Conservation (phyloP, 2,888 invertebrate species). For the Kryphioiulus occultus region DNA sequence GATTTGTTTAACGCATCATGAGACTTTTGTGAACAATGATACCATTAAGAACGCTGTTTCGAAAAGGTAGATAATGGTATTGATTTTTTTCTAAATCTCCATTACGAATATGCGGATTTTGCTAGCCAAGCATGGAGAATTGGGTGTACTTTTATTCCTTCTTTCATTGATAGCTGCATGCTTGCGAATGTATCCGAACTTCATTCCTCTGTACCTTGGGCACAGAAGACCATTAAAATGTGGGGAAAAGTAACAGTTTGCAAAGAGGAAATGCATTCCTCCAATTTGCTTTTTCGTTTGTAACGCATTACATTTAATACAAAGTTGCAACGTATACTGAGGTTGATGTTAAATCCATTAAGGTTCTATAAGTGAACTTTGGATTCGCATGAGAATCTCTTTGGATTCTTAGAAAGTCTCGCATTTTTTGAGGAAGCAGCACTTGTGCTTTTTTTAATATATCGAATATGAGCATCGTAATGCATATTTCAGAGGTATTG, state of each 20-base stretch:
- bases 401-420: not conserved
- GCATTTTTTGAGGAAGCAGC: not conserved
- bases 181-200: not conserved
- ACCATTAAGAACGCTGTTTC: not conserved
- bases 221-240: not conserved
- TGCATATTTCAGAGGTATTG: too few relatives aligned
- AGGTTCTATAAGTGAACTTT: not conserved
- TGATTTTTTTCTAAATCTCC: not conserved
- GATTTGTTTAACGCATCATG: conserved; percentile 26
- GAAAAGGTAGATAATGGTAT: conserved; percentile 30
- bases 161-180: not conserved
- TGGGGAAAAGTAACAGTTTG: not conserved
- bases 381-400: not conserved
- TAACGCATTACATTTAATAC: not conserved
- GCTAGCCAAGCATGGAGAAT: conserved; percentile 27
- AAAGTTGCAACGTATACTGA: not conserved
- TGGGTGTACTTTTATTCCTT: not conserved
- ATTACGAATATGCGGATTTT: conserved; percentile 39
- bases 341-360: not conserved
- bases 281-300: not conserved
- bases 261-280: not conserved
- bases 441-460: too few relatives aligned
- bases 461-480: too few relatives aligned
- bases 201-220: not conserved
- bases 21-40: conserved; percentile 20